Evolutionary conservation across 2,888 invertebrate species (phyloP), one percentile per base, ranked within the genome.

Genomic region (Melieria crassipennis): DNA sequence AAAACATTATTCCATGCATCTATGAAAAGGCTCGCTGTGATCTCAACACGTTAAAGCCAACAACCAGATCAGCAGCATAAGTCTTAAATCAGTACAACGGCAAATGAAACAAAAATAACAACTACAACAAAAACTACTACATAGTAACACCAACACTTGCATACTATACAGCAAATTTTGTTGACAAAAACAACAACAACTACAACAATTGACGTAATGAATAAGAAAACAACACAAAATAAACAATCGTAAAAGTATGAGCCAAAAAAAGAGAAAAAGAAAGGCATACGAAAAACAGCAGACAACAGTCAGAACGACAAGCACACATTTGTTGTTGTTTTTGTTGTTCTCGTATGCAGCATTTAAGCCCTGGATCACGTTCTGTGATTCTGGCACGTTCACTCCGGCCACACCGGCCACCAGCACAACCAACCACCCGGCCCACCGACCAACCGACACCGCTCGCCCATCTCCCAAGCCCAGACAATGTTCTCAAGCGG

Each of bases 311-410:
- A 30, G 30, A 30, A 30, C 30, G 30, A 30, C 30, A 30, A 30
- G 1, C 30, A 30, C 30, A 30, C 55, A 65, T 55, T 42, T 11
- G 13, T 45, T 10, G 57, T n/a, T 30, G 30, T 30, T 30, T 3
- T 30, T 10, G 57, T n/a, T 30, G 30, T 30, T 30, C 30, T 30
- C 30, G 30, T 3, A 30, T 30, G 30, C 30, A 30, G 30, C 42
- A 11, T 47, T 52, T 69, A 73, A 73, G 66, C 72, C 71, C 70
- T 68, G 71, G 75, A 76, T 74, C 77, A 77, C 77, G 77, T 77
- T 74, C 72, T 69, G 68, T 66, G 70, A 73, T 73, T 69, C 69
- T 65, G 69, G 71, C 72, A 72, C 56, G 73, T 30, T 30, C 30
- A 30, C 30, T 30, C 30, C 30, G 30, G 30, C 2, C 30, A 30